Percentiles rank a stretch among this genome's conserved stretches.
These are phyloP conservation scores for Lycorma delicatula DNA, from an alignment of 1,140 invertebrate species.

Conservation along the genomic window DNA sequence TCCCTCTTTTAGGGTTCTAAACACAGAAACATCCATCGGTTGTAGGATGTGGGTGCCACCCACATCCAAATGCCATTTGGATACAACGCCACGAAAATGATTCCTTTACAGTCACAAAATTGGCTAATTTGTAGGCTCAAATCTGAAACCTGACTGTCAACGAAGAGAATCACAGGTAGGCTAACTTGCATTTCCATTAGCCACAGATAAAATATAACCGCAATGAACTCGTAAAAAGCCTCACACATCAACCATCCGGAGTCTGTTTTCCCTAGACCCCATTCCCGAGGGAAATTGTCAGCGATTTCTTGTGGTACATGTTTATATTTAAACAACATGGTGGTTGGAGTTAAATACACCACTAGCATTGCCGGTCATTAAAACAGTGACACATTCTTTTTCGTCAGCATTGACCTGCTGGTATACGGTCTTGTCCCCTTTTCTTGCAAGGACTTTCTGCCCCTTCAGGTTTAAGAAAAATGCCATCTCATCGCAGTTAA, in stretches of 20 bases:
- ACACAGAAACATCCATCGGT: slow-evolving; percentile 37
- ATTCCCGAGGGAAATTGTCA: slow-evolving; percentile 28
- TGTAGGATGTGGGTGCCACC: slow-evolving; percentile 39
- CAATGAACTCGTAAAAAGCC: slow-evolving; percentile 18
- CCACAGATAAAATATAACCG: slow-evolving; percentile 20
- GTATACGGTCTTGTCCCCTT: slow-evolving; percentile 20
- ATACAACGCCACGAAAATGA: slow-evolving; percentile 36
- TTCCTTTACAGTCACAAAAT: slow-evolving; percentile 37
- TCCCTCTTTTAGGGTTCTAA: slow-evolving; percentile 32
- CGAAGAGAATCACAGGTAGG: slow-evolving; percentile 35
- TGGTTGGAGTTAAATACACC: slow-evolving; percentile 32
- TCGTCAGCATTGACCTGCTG: slow-evolving; percentile 18
- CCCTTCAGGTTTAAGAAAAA: slow-evolving; percentile 19
- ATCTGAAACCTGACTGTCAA: slow-evolving; percentile 38
- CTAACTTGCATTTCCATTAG: slow-evolving; percentile 18
- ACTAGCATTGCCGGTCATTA: slow-evolving; percentile 16
- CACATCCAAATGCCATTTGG: no score
- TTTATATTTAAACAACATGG: slow-evolving; percentile 34
- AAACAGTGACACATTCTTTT: slow-evolving; percentile 19
- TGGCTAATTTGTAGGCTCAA: slow-evolving; percentile 32
- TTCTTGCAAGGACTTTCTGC: slow-evolving; percentile 17
- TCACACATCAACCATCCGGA: slow-evolving; percentile 38
- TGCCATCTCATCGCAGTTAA: slow-evolving; percentile 19
- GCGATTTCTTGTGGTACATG: slow-evolving; percentile 30
- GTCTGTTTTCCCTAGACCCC: slow-evolving; percentile 32